Percentiles rank a stretch among this genome's conserved stretches.
Evolutionary conservation across 92 coral and sea anemone species (phyloP).

Genomic region (Actinernus sp.): DNA sequence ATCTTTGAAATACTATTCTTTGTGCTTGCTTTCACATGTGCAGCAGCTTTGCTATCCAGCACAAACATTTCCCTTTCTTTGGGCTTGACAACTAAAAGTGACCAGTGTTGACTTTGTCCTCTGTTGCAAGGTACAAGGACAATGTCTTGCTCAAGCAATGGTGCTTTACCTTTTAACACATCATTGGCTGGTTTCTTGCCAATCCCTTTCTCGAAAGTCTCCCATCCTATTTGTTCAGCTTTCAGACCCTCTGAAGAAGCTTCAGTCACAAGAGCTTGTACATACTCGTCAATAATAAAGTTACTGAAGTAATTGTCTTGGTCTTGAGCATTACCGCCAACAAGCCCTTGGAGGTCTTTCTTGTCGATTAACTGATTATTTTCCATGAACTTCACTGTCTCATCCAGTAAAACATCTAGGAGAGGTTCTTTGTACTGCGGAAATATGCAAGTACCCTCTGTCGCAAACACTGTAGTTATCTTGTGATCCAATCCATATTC

Average conservation of each 20-base stretch:
- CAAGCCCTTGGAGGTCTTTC: conserved; percentile 31
- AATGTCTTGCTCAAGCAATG: conserved; percentile 38
- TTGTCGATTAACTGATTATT: conserved; percentile 32
- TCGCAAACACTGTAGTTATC: background rate
- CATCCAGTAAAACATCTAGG: conserved; percentile 49
- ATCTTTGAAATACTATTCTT: no score
- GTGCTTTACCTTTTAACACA: no score
- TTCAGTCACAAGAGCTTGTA: conserved; percentile 11
- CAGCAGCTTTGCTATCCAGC: conserved; percentile 50
- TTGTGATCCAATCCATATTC: background rate
- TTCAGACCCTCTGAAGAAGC: conserved; percentile 10
- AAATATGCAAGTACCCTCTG: conserved; percentile 34
- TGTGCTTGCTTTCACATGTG: no score
- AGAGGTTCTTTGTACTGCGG: conserved; percentile 52
- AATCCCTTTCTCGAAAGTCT: conserved; percentile 39
- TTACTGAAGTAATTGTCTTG: conserved; percentile 63
- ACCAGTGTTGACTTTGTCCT: conserved; percentile 58
- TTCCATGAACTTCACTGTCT: conserved; percentile 43
- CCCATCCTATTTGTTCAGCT: conserved; percentile 32
- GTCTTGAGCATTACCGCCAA: conserved; percentile 22
- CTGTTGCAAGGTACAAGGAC: conserved; percentile 60
- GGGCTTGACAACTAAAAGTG: conserved; percentile 58
- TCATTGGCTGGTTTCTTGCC: conserved; percentile 17
- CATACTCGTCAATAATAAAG: conserved; percentile 57
- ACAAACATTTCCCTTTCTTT: conserved; percentile 27